phyloP scores from a whole-genome alignment of 1,140 invertebrate species.

The Drosophila teissieri region DNA sequence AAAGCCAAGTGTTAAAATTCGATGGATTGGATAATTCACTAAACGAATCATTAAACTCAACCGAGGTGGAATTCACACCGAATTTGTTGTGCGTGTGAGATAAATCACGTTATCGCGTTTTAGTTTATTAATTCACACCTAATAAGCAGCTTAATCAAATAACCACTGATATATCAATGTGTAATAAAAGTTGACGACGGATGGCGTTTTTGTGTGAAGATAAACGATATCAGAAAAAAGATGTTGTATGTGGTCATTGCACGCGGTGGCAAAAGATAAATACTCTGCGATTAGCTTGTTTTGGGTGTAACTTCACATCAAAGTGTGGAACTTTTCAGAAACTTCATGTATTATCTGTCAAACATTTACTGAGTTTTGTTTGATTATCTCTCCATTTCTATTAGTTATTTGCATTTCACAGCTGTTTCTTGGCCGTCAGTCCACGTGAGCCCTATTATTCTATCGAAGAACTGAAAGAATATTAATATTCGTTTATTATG shows the following conservation, averaged over 20 bases:
- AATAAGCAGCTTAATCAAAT: constrained; percentile 46
- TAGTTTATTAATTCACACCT: constrained; percentile 43
- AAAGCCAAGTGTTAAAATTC: no score
- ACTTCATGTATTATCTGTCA: background rate
- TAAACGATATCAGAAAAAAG: constrained; percentile 25
- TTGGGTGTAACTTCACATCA: background rate
- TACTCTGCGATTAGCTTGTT: constrained; percentile 11
- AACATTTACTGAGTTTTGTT: background rate
- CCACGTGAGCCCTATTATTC: background rate
- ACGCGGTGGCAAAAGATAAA: background rate
- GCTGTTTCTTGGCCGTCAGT: background rate
- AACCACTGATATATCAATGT: constrained; percentile 29
- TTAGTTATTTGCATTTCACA: constrained; percentile 18
- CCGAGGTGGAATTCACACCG: constrained; percentile 25
- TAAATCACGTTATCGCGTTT: background rate
- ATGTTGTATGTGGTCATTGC: constrained; percentile 57
- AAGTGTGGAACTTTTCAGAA: no score
- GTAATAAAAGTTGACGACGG: constrained; percentile 11
- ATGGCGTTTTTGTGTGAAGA: background rate
- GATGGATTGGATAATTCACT: background rate
- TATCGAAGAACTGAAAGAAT: background rate
- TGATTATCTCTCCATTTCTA: background rate
- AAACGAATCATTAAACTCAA: constrained; percentile 14
- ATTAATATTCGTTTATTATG: no score
- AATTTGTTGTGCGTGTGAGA: constrained; percentile 13